Conservation (phyloP, 2,888 invertebrate species). For the Zele albiditarsus region DNA sequence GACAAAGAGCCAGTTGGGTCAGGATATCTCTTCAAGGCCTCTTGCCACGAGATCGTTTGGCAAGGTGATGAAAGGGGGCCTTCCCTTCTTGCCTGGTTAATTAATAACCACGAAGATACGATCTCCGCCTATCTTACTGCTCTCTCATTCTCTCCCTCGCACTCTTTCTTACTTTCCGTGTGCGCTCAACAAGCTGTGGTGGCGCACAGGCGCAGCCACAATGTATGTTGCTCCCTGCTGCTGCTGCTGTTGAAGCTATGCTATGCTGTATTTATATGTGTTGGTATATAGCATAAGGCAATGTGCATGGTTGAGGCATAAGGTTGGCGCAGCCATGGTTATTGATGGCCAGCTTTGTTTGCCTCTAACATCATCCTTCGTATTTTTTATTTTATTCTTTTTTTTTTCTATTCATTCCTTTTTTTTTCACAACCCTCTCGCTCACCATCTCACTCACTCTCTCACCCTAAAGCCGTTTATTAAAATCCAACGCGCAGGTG, state of each 20-base stretch:
- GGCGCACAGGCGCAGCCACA: conserved; percentile 61
- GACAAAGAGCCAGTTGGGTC: background rate
- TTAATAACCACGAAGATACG: conserved; percentile 71
- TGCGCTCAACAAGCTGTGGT: conserved; percentile 59
- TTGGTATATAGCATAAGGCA: conserved; percentile 36
- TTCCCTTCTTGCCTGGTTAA: conserved; percentile 70
- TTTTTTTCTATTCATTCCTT: conserved; percentile 5
- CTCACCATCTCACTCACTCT: background rate
- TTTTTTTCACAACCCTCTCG: conserved; percentile 7
- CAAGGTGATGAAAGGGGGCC: conserved; percentile 71
- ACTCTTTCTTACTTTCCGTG: conserved; percentile 39
- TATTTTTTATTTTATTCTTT: conserved; percentile 15
- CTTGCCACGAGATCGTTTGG: conserved; percentile 60
- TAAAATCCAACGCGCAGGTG: conserved; percentile 67
- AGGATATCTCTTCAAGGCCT: conserved; percentile 15
- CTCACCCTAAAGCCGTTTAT: conserved; percentile 64
- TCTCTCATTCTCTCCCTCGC: conserved; percentile 39
- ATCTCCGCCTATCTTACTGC: conserved; percentile 70
- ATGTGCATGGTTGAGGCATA: conserved; percentile 40
- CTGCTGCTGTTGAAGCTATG: conserved; percentile 39
- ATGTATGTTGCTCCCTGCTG: conserved; percentile 37
- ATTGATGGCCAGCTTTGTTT: conserved; percentile 71
- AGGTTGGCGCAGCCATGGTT: conserved; percentile 53
- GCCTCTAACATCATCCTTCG: conserved; percentile 52
- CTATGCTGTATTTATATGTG: conserved; percentile 28